Percentiles rank a stretch among this genome's conserved stretches.
These are phyloP conservation scores for Ethmia dodecea DNA, from an alignment of 2,888 invertebrate genomes.

Conservation along the genomic window DNA sequence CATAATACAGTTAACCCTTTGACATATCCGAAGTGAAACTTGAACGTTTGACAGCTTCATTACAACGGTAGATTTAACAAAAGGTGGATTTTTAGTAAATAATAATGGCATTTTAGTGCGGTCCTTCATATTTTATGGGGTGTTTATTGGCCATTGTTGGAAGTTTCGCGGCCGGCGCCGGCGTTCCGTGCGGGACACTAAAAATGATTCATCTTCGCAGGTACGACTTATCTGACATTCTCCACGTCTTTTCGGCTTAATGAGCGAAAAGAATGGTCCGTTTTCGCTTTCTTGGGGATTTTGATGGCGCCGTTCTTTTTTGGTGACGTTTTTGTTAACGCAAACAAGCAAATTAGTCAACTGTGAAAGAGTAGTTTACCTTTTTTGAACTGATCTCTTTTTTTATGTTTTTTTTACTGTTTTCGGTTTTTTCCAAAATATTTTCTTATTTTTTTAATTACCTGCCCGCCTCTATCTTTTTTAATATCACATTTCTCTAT, in stretches of 20 bases:
- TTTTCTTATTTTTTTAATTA: neutral
- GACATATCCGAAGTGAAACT: constrained; percentile 31
- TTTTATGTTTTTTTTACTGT: neutral
- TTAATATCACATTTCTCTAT: neutral
- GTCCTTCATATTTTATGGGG: constrained; percentile 69
- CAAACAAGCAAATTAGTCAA: constrained; percentile 6
- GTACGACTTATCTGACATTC: constrained; percentile 54
- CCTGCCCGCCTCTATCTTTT: neutral
- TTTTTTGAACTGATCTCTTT: neutral
- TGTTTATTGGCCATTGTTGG: constrained; percentile 72
- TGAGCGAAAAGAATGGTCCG: constrained; percentile 43
- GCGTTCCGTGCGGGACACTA: constrained; percentile 47
- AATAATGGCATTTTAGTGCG: constrained; percentile 68
- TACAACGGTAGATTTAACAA: constrained; percentile 47
- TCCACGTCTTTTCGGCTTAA: constrained; percentile 52
- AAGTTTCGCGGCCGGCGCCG: constrained; percentile 44
- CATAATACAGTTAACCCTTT: constrained; percentile 31
- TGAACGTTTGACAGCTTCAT: constrained; percentile 61
- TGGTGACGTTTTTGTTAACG: constrained; percentile 7
- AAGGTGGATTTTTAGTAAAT: constrained; percentile 66
- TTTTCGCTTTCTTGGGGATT: constrained; percentile 22
- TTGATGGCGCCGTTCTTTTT: neutral
- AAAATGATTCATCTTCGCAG: constrained; percentile 64
- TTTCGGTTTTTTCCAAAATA: neutral
- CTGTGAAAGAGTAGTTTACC: neutral